phyloP scores from a whole-genome alignment of 2,888 invertebrate genomes.

The Leuctra nigra region DNA sequence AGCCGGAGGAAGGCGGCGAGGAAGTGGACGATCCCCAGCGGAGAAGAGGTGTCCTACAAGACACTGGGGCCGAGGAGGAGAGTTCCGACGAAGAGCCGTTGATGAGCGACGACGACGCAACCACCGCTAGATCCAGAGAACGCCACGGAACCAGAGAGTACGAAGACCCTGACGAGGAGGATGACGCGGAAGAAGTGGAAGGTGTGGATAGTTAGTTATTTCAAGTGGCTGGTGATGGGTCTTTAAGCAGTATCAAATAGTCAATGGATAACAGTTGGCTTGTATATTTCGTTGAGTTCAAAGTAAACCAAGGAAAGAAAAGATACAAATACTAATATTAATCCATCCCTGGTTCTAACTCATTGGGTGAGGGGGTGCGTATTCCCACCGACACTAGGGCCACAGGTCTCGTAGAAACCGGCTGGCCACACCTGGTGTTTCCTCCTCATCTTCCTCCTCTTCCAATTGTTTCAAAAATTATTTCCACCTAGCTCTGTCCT shows the following conservation, averaged over 20 bases:
- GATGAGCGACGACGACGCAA: slow-evolving; percentile 44
- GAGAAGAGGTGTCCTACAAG: slow-evolving; percentile 19
- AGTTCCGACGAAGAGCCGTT: slow-evolving; percentile 64
- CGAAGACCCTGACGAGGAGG: slow-evolving; percentile 46
- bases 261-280: background rate
- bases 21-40: slow-evolving; percentile 37
- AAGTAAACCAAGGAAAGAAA: too few species aligned
- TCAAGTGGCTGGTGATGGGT: background rate
- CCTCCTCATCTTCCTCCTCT: too few species aligned
- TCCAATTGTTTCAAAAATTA: too few species aligned
- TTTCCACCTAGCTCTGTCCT: too few species aligned
- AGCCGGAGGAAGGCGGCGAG: slow-evolving; percentile 39
- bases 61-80: slow-evolving; percentile 40
- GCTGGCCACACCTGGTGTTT: too few species aligned
- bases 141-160: slow-evolving; percentile 46
- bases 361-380: too few species aligned
- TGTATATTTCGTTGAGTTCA: background rate
- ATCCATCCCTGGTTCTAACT: too few species aligned
- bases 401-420: too few species aligned
- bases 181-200: slow-evolving; percentile 38
- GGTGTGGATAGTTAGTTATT: slow-evolving; percentile 18
- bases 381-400: too few species aligned
- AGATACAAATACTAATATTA: too few species aligned
- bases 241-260: background rate
- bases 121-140: slow-evolving; percentile 38